phyloP scores from a whole-genome alignment of 2,113 vertebrate genomes.

The Bombycilla garrulus region DNA sequence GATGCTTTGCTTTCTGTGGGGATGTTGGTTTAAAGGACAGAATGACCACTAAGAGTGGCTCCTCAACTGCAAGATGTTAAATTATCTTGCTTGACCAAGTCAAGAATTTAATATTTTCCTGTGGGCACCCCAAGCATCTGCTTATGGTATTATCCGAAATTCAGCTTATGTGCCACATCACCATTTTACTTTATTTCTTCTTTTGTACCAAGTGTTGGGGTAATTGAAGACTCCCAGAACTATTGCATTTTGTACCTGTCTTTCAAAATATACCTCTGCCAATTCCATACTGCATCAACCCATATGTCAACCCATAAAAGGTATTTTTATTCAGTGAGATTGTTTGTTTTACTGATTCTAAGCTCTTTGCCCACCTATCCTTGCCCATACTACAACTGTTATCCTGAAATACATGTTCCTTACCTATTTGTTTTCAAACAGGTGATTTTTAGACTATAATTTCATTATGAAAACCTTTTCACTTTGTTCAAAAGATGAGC shows the following conservation, averaged over 20 bases:
- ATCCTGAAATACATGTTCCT: not conserved
- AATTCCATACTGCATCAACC: not conserved
- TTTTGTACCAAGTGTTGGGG: not conserved
- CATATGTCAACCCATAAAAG: not conserved
- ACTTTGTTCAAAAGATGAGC: not conserved
- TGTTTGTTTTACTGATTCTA: not conserved
- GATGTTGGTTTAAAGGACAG: not conserved
- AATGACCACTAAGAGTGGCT: not conserved
- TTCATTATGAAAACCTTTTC: not conserved
- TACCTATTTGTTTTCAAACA: constrained; percentile 20
- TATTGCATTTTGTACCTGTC: not conserved
- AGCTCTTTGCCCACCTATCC: not conserved
- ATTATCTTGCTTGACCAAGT: not conserved
- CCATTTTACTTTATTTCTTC: not conserved
- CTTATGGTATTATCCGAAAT: not conserved
- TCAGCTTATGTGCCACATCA: not conserved
- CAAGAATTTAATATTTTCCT: not conserved
- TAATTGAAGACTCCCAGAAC: not conserved
- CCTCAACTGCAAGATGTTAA: not conserved
- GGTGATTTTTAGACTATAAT: constrained; percentile 18
- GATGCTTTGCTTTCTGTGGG: not conserved
- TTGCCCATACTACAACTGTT: not conserved
- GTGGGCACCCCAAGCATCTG: not conserved
- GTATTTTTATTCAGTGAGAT: not conserved
- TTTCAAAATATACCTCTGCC: not conserved